Evolutionary conservation across 1,140 invertebrate genomes (phyloP).

Genomic region (Micrasema minimum): DNA sequence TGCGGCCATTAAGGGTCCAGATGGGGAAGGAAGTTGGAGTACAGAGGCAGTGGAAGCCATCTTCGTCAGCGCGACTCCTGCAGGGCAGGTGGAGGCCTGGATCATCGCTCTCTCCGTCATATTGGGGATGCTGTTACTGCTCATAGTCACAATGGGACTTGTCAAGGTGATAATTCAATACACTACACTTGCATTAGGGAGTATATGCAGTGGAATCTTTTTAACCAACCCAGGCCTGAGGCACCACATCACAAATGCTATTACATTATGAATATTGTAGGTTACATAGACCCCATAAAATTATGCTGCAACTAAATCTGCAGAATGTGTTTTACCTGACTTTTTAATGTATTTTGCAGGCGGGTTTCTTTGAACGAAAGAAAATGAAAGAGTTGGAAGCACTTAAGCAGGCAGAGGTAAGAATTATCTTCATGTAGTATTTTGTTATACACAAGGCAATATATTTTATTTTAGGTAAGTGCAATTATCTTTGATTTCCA

Average conservation of each 20-base stretch:
- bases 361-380: constrained; percentile 60
- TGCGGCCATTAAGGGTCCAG: not conserved
- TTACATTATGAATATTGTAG: no score
- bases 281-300: no score
- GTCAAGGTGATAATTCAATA: constrained; percentile 58
- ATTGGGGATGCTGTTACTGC: constrained; percentile 58
- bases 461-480: no score
- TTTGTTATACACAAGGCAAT: no score
- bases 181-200: no score
- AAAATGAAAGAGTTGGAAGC: constrained; percentile 57
- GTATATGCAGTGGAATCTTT: no score
- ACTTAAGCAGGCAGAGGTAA: constrained; percentile 53
- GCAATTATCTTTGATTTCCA: no score
- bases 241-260: no score
- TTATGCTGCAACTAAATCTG: no score
- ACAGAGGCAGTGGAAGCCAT: constrained; percentile 50
- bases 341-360: constrained; percentile 50
- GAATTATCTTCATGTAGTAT: not conserved
- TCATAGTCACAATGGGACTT: constrained; percentile 56
- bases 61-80: constrained; percentile 56
- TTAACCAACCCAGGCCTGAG: no score
- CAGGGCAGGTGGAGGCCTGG: constrained; percentile 56
- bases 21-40: not conserved
- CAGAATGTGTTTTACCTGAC: no score
- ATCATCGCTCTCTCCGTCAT: constrained; percentile 59